phyloP scores from a whole-genome alignment of 2,113 vertebrate species.

The Sitta europaea region DNA sequence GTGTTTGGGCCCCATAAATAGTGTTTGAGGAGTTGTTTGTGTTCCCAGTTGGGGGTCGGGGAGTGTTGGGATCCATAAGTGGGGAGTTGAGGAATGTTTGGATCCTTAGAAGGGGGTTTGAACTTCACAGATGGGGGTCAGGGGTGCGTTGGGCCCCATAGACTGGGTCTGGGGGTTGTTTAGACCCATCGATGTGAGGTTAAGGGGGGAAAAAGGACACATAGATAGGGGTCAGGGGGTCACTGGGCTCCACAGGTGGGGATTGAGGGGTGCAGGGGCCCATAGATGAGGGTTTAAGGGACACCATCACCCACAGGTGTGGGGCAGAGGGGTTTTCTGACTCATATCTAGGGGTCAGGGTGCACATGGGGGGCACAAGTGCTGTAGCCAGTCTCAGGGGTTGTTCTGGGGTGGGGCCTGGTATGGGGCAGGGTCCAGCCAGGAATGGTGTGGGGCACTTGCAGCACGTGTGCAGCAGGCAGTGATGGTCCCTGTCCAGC shows the following conservation, averaged over 20 bases:
- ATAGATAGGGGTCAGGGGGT: neutral
- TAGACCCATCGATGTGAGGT: neutral
- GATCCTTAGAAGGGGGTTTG: neutral
- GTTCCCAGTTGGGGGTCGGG: neutral
- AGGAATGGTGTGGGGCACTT: neutral
- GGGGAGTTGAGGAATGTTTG: neutral
- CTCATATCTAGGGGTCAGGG: neutral
- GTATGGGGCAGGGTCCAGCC: neutral
- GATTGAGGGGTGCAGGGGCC: neutral
- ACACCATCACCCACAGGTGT: neutral
- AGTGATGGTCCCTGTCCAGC: neutral
- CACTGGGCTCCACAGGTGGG: neutral
- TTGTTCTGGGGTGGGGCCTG: neutral
- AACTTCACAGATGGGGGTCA: neutral
- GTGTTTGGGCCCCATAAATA: neutral
- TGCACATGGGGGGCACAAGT: neutral
- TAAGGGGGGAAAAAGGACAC: neutral
- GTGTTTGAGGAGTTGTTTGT: neutral
- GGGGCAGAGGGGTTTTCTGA: neutral
- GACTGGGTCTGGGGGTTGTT: neutral
- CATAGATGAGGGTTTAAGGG: neutral
- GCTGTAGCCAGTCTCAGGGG: rapidly evolving
- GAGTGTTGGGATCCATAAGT: neutral
- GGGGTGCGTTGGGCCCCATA: rapidly evolving
- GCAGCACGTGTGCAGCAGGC: neutral